Evolutionary conservation across 2,888 invertebrate genomes (phyloP), one percentile per base, ranked within the genome.

Genomic region (Erebia aethiops): DNA sequence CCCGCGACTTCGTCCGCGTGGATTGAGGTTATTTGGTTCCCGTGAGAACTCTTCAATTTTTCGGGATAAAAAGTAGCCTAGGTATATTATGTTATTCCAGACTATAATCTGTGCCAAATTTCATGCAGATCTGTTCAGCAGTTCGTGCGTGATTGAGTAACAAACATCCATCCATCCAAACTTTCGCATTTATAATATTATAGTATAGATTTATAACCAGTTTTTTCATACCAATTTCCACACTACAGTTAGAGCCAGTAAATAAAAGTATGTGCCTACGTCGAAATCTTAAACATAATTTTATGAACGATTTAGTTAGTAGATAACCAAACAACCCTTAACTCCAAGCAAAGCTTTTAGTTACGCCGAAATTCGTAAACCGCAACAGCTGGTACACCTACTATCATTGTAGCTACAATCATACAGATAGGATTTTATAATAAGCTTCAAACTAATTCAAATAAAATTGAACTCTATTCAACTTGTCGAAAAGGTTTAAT

Each of bases 351-450:
- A 82, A 86, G 90, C 89, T 91, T 89, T 90, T 88, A 91, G 90
- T 89, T 87, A 86, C 85, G 83, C 82, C 81, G 86, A 90, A 91
- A 91, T 90, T 91, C 85, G 85, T 81, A 86, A 85, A 90, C 92
- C 92, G 81, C 91, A 91, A 87, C 92, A 92, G 89, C 92, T 92
- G 92, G 86, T 83, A 84, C 82, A 80, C 87, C 71, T 72, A 72
- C 83, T 83, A 85, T 86, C 84, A 85, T 83, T 84, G 83, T 86
- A 86, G 83, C 72, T 77, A 77, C 70, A 70, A 71, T 82, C 63
- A 68, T 82, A 84, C 82, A 87, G 85, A 90, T 91, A 91, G 88
- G 87, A 89, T 88, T 88, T 88, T 84, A 83, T 87, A 84, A 85
- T 87, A 84, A 81, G 75, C 74, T 78, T 80, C 78, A 77, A 80